These are phyloP conservation scores for Thymelicus lineola DNA, from an alignment of 2,888 invertebrate species.

Conservation along the genomic window DNA sequence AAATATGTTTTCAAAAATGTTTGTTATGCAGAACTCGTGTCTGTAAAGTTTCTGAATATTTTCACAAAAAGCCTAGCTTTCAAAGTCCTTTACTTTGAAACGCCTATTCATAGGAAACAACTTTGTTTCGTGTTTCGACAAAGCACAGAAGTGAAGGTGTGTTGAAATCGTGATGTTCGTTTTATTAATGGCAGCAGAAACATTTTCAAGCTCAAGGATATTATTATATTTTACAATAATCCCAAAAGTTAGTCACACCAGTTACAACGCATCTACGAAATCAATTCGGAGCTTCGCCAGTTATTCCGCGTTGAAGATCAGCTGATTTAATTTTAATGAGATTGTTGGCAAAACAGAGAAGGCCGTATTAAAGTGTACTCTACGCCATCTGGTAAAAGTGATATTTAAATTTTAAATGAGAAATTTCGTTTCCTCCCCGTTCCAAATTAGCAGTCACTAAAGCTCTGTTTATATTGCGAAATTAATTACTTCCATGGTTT, in stretches of 20 bases:
- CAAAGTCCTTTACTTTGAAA: not conserved
- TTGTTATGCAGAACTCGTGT: not conserved
- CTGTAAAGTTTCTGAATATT: conserved; percentile 17
- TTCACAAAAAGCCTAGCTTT: not conserved
- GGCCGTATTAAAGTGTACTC: conserved; percentile 31
- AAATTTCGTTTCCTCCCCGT: conserved; percentile 6
- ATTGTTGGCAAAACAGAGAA: conserved; percentile 31
- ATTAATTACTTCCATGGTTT: not conserved
- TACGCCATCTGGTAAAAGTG: conserved; percentile 29
- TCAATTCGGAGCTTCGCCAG: not conserved
- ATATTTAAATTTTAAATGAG: conserved; percentile 30
- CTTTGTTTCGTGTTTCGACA: conserved; percentile 4
- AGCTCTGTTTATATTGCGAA: not conserved
- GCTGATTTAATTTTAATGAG: conserved; percentile 34
- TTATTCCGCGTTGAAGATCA: conserved; percentile 11
- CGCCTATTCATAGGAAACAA: conserved; percentile 7
- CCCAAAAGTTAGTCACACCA: not conserved
- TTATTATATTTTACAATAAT: not conserved
- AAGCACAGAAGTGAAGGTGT: not conserved
- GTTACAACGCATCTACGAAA: not conserved
- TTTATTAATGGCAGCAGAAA: too few relatives aligned
- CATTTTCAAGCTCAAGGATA: too few relatives aligned
- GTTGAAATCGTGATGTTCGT: not conserved
- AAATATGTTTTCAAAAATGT: too few relatives aligned
- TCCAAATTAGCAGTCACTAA: conserved; percentile 7